Evolutionary conservation across 2,113 vertebrate genomes (phyloP).

Genomic region (Xiphorhynchus elegans): DNA sequence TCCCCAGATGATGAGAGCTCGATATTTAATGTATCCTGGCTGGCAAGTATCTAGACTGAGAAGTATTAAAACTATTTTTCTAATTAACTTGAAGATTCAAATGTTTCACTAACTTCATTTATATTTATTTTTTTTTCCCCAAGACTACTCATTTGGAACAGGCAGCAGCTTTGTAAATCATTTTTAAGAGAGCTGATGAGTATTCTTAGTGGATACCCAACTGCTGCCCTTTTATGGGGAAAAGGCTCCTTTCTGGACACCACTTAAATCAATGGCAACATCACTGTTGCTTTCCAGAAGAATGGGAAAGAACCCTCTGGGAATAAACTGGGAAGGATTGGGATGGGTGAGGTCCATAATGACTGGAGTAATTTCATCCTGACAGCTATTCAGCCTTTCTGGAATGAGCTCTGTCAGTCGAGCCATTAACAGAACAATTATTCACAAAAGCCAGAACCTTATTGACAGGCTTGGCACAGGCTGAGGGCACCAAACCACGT

Average conservation of each 20-base stretch:
- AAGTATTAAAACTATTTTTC: slow-evolving; percentile 36
- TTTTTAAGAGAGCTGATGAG: slow-evolving; percentile 36
- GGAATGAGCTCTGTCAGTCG: slow-evolving; percentile 51
- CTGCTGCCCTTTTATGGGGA: background rate
- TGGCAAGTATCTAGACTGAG: slow-evolving; percentile 82
- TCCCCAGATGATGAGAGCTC: slow-evolving; percentile 88
- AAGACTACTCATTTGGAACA: slow-evolving; percentile 30
- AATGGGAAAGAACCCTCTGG: slow-evolving; percentile 31
- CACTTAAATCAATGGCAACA: slow-evolving; percentile 20
- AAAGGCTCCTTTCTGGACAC: slow-evolving; percentile 6
- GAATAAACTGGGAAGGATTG: slow-evolving; percentile 43
- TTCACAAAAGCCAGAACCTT: background rate
- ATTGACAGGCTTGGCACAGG: slow-evolving; percentile 32
- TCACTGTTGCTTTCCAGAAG: slow-evolving; percentile 30
- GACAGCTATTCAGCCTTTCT: slow-evolving; percentile 51
- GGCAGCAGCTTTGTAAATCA: slow-evolving; percentile 40
- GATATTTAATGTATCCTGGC: slow-evolving; percentile 93
- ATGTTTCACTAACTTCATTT: slow-evolving; percentile 8
- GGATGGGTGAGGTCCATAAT: slow-evolving; percentile 53
- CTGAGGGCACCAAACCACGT: background rate
- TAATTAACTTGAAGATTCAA: slow-evolving; percentile 46
- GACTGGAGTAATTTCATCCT: slow-evolving; percentile 45
- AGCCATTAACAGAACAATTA: slow-evolving; percentile 44
- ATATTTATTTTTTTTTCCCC: background rate
- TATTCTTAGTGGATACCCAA: slow-evolving; percentile 6